Percentiles rank a stretch among this genome's conserved stretches.
These are phyloP conservation scores for Sebastes cheni DNA, from an alignment of 2,797 vertebrate genomes.

Conservation along the genomic window DNA sequence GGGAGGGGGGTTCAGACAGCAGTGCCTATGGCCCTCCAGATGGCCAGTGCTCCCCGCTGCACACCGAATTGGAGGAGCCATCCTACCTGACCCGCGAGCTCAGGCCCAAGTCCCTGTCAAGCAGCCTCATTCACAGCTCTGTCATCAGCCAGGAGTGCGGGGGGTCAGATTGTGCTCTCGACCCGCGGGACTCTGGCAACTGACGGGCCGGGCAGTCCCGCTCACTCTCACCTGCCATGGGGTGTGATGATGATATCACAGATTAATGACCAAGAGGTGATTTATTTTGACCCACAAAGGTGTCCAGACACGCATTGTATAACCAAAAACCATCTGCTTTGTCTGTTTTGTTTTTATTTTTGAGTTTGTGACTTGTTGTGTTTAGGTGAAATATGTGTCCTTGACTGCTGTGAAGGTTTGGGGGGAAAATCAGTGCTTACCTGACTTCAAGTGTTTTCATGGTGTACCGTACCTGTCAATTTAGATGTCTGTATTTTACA, in stretches of 20 bases:
- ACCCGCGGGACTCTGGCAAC: slow-evolving; percentile 88
- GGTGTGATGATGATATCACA: slow-evolving; percentile 77
- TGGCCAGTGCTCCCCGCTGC: slow-evolving; percentile 92
- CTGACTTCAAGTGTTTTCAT: slow-evolving; percentile 80
- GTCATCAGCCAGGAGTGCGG: slow-evolving; percentile 91
- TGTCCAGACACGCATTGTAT: slow-evolving; percentile 77
- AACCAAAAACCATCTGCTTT: slow-evolving; percentile 84
- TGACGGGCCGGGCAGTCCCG: slow-evolving; percentile 81
- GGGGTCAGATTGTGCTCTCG: slow-evolving; percentile 87
- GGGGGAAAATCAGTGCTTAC: slow-evolving; percentile 65
- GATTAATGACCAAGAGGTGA: slow-evolving; percentile 63
- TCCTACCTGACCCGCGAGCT: slow-evolving; percentile 89
- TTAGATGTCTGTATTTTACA: slow-evolving; percentile 84
- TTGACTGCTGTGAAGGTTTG: slow-evolving; percentile 78
- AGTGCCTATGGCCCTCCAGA: slow-evolving; percentile 90
- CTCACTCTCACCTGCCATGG: slow-evolving; percentile 64
- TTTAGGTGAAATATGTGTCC: slow-evolving; percentile 78
- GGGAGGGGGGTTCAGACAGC: slow-evolving; percentile 89
- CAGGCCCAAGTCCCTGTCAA: slow-evolving; percentile 93
- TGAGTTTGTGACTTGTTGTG: slow-evolving; percentile 79
- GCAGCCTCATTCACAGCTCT: slow-evolving; percentile 87
- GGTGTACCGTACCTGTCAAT: slow-evolving; percentile 80
- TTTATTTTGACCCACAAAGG: slow-evolving; percentile 66
- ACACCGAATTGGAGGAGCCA: slow-evolving; percentile 91
- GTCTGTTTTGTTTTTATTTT: slow-evolving; percentile 69